Evolutionary conservation across 2,113 vertebrate species (phyloP), one percentile per base, ranked within the genome.

Genomic region (Talpa occidentalis): DNA sequence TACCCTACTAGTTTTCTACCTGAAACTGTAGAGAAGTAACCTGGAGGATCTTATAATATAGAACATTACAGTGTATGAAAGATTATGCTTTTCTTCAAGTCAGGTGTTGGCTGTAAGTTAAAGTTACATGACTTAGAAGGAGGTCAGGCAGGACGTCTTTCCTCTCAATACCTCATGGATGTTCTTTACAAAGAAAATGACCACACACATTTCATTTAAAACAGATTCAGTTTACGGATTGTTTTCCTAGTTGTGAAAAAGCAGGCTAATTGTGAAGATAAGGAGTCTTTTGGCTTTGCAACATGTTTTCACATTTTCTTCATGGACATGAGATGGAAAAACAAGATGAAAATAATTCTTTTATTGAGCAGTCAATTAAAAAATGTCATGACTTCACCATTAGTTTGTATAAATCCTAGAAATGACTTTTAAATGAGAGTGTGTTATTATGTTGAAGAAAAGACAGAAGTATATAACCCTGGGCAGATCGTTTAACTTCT

Each of bases 291-390:
- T 26, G 49, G 76, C 56, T 94, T 79, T 74, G 77, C n/a, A 69
- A 72, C 60, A 74, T 9, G 9, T 85, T 91, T 93, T 90, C 91
- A 76, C 67, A 67, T 78, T 94, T 92, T 0, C 12, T 78, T 90
- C 62, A 62, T 42, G n/a, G 37, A 79, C 28, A 56, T n/a, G 35
- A 95, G 40, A 92, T 85, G n/a, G 78, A 73, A 96, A 93, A 94
- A 85, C 54, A 67, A 95, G 74, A 94, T 84, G 79, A 72, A 92
- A 94, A 94, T 60, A 66, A 95, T 96, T 94, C 82, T 93, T 91
- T 86, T 74, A 84, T 69, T 52, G 73, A 37, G 49, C 44, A 74
- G 90, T 91, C 91, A 91, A 93, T 94, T 90, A 95, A 97, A 94
- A 88, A 92, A 66, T 78, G 79, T 81, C 88, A 93, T 74, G 92